Conservation (phyloP, 2,113 vertebrate species). For the Hemicordylus capensis region DNA sequence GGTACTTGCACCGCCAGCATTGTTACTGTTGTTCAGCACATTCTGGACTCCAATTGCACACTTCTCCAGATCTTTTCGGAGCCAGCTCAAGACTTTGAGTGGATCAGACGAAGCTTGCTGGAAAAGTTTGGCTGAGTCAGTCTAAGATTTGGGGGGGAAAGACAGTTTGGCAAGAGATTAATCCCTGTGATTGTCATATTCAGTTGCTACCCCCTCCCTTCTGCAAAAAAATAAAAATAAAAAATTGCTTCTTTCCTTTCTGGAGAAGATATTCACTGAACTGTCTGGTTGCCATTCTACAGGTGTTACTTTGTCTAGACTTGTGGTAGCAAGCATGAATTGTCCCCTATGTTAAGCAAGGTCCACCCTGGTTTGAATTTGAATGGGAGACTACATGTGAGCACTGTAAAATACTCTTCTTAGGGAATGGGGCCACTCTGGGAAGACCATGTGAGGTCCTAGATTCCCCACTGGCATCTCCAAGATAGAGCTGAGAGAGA, state of each 20-base stretch:
- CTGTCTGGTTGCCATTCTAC: not conserved
- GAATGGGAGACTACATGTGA: too few species aligned
- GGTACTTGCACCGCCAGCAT: not conserved
- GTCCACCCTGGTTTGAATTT: too few species aligned
- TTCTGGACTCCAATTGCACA: slow-evolving; percentile 46
- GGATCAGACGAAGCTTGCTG: slow-evolving; percentile 58
- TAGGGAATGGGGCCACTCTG: too few species aligned
- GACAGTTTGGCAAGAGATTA: not conserved
- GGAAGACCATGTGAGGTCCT: too few species aligned
- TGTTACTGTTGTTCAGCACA: slow-evolving; percentile 1
- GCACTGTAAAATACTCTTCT: too few species aligned
- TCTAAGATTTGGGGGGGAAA: slow-evolving; percentile 30
- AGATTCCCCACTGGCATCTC: too few species aligned
- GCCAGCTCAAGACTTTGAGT: slow-evolving; percentile 64
- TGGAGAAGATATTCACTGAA: not conserved
- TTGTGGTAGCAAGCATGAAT: too few species aligned
- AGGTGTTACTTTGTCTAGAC: not conserved
- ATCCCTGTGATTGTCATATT: not conserved
- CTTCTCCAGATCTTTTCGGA: slow-evolving; percentile 62
- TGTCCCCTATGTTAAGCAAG: too few species aligned
- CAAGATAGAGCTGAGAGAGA: too few species aligned
- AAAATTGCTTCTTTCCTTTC: too few species aligned
- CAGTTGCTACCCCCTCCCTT: too few species aligned
- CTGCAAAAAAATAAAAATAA: not conserved
- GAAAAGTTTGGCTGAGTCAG: slow-evolving; percentile 41